phyloP scores from a whole-genome alignment of 2,888 invertebrate species.

The Acanthosoma haemorrhoidale region DNA sequence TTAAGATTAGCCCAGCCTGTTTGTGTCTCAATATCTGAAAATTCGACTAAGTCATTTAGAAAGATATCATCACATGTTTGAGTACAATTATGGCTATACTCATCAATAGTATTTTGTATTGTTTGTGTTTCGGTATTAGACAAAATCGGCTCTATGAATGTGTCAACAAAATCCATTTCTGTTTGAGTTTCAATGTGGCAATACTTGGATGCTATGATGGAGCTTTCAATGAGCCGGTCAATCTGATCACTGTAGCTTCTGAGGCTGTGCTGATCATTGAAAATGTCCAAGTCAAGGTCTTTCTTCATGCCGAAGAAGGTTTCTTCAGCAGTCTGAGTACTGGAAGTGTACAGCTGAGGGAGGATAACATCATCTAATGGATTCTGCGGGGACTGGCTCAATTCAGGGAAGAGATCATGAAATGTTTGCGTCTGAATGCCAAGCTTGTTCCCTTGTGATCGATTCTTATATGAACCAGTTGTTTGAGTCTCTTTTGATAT shows the following conservation, averaged over 20 bases:
- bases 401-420: slow-evolving; percentile 22
- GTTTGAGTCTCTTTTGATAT: slow-evolving; percentile 48
- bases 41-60: slow-evolving; percentile 48
- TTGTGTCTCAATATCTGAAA: slow-evolving; percentile 59
- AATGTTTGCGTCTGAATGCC: slow-evolving; percentile 36
- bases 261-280: slow-evolving; percentile 18
- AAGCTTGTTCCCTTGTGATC: slow-evolving; percentile 24
- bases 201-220: slow-evolving; percentile 32
- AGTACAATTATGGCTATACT: slow-evolving; percentile 51
- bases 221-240: slow-evolving; percentile 33
- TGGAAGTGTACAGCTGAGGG: slow-evolving; percentile 45
- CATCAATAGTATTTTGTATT: slow-evolving; percentile 45
- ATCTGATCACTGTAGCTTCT: slow-evolving; percentile 20
- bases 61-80: slow-evolving; percentile 55
- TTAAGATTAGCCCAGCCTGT: slow-evolving; percentile 53
- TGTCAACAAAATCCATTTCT: slow-evolving; percentile 46
- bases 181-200: slow-evolving; percentile 60
- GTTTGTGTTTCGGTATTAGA: slow-evolving; percentile 43
- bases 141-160: slow-evolving; percentile 31
- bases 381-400: slow-evolving; percentile 1
- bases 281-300: slow-evolving; percentile 32
- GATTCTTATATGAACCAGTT: slow-evolving; percentile 39
- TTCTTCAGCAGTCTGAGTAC: slow-evolving; percentile 45
- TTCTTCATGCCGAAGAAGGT: slow-evolving; percentile 11
- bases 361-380: slow-evolving; percentile 34